These are phyloP conservation scores for Isotomurus palustris DNA, from an alignment of 2,888 invertebrate species.

Conservation along the genomic window DNA sequence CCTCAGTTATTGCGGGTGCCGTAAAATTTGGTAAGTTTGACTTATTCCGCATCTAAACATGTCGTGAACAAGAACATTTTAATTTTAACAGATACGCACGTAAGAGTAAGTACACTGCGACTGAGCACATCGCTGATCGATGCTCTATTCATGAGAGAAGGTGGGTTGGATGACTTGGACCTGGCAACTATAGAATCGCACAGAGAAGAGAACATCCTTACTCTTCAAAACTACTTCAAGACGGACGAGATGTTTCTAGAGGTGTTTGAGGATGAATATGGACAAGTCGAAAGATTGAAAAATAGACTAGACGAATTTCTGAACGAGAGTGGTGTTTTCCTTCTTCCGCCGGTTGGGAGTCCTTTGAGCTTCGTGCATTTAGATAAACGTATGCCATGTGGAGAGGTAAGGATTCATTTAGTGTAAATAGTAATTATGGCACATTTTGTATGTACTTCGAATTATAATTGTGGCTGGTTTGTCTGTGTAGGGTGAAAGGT, in stretches of 20 bases:
- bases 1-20: neutral
- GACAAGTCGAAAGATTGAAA: conserved; percentile 61
- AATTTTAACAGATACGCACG: neutral
- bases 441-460: neutral
- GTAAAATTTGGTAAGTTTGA: neutral
- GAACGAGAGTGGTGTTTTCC: conserved; percentile 92
- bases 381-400: conserved; percentile 88
- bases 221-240: conserved; percentile 88
- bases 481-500: conserved; percentile 69
- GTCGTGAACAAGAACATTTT: no score
- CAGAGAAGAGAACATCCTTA: conserved; percentile 73
- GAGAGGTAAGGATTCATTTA: conserved; percentile 66
- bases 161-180: conserved; percentile 65
- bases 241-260: conserved; percentile 97
- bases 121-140: conserved; percentile 49
- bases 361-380: conserved; percentile 94
- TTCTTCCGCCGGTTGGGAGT: conserved; percentile 91
- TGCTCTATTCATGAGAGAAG: no score
- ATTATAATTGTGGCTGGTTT: neutral
- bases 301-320: conserved; percentile 75
- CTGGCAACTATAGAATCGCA: conserved; percentile 65
- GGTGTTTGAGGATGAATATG: conserved; percentile 97
- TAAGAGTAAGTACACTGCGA: neutral
- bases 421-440: neutral
- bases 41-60: neutral